Base-by-base conservation (phyloP, 1,140 invertebrate species). In the Ephestia elutella region DNA sequence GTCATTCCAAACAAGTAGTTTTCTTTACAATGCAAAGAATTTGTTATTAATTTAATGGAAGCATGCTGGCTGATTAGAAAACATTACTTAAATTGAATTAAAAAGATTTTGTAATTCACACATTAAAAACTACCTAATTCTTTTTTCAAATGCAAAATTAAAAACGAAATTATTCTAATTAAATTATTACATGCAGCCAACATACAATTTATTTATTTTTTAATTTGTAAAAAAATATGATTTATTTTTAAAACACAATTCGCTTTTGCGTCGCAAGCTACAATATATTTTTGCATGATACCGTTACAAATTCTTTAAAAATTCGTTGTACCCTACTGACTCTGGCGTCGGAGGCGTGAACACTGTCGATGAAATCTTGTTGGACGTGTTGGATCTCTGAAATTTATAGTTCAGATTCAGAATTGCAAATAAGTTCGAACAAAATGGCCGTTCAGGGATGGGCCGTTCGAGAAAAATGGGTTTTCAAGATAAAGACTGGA, bases 291-390 rank as follows among this genome's bases (percentile, higher is more conserved):
- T 57, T 35, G 66, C 61, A 17, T 56, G 53, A 75, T 80, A 81
- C 77, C 73, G 58, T 82, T 83, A 86, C 35, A 87, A 81, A 64
- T 82, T 66, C 81, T 87, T 85, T 86, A 87, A 82, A 82, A 87
- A 87, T 56, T 82, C 70, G 70, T 18, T 71, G 80, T 87, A 87
- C 81, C 84, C 84, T 35, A 70, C 79, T 60, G 84, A 86, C 54
- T 83, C 81, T 2, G 77, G 84, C 1, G 82, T 86, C 4, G 78
- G 82, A 5, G 84, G 82, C 0, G 81, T 83, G 64, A 75, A 75
- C 30, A 87, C 82, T 0, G 84, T 86, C 11, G 84, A 83, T 1
- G 82, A 80, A 56, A 87, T 87, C 66, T 71, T 84, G 63, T 83
- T 80, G 0, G 82, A 87, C 0, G 75, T 75, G 54, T 76, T 86